phyloP scores from a whole-genome alignment of 2,797 vertebrate species.

The Tokudaia tokunoshimensis region DNA sequence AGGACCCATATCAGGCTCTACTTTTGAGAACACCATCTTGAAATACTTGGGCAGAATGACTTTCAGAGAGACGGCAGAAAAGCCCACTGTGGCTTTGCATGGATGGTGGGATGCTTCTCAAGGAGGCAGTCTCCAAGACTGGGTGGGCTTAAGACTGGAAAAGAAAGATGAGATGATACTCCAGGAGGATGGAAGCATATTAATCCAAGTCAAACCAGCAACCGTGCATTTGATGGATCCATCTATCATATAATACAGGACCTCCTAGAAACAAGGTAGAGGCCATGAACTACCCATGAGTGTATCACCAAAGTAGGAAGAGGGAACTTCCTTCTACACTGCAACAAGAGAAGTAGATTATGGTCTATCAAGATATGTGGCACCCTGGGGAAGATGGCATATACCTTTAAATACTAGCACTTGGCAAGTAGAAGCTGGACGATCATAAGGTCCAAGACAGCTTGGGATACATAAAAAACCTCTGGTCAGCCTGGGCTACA shows the following conservation, averaged over 20 bases:
- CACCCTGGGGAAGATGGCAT: background rate
- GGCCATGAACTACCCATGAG: background rate
- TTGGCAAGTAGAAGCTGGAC: background rate
- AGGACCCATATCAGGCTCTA: background rate
- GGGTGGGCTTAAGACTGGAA: background rate
- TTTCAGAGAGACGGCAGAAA: background rate
- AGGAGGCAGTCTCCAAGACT: background rate
- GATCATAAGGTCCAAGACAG: background rate
- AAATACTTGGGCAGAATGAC: conserved; percentile 15
- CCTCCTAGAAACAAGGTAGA: background rate
- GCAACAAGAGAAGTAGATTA: background rate
- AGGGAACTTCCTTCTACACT: background rate
- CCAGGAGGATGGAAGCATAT: background rate
- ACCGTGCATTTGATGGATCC: background rate
- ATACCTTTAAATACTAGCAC: background rate
- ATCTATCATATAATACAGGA: background rate
- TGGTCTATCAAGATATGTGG: background rate
- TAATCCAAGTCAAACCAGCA: conserved; percentile 15
- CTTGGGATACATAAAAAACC: background rate
- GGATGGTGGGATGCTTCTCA: background rate
- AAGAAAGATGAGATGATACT: background rate
- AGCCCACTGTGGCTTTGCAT: background rate
- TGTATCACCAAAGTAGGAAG: background rate
- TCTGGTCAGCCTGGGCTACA: background rate
- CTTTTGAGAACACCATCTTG: conserved; percentile 3